A percentile compares a stretch with the other conserved stretches of the same genome.
Conservation (phyloP, 2,797 vertebrate species). For the Columba guinea region DNA sequence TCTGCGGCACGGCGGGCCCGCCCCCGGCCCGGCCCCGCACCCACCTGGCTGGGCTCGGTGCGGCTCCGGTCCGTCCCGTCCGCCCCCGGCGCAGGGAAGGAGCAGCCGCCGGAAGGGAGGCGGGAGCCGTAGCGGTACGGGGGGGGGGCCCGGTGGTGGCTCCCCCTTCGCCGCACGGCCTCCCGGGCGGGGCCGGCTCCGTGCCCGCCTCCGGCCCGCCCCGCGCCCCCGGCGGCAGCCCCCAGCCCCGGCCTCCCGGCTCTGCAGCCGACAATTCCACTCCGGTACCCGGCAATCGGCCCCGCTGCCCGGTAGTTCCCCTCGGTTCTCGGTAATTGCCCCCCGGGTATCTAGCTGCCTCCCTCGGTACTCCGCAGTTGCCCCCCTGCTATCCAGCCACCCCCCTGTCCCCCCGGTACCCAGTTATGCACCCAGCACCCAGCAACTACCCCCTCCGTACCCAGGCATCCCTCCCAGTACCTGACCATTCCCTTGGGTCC, state of each 20-base stretch:
- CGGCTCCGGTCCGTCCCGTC: slow-evolving; percentile 18
- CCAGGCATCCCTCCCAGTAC: background rate
- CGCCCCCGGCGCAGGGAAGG: slow-evolving; percentile 30
- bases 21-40: slow-evolving; percentile 2
- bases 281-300: background rate
- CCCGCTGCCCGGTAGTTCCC: background rate
- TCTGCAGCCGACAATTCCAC: background rate
- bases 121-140: slow-evolving; percentile 12
- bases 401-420: too few species aligned
- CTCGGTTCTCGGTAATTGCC: background rate
- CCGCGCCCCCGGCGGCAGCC: slow-evolving; percentile 1
- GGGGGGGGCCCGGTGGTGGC: background rate
- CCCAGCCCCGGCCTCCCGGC: background rate
- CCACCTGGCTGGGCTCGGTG: slow-evolving; percentile 27
- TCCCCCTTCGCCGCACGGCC: slow-evolving; percentile 39
- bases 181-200: slow-evolving; percentile 4
- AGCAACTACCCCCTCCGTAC: background rate
- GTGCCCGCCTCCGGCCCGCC: slow-evolving; percentile 36
- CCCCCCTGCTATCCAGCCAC: background rate
- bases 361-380: too few species aligned
- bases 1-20: slow-evolving; percentile 21
- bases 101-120: slow-evolving; percentile 49
- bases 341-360: background rate
- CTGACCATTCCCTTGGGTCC: too few species aligned
- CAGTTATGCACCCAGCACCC: background rate